Evolutionary conservation across 2,113 vertebrate genomes (phyloP).

Genomic region (Acrocephalus arundinaceus): DNA sequence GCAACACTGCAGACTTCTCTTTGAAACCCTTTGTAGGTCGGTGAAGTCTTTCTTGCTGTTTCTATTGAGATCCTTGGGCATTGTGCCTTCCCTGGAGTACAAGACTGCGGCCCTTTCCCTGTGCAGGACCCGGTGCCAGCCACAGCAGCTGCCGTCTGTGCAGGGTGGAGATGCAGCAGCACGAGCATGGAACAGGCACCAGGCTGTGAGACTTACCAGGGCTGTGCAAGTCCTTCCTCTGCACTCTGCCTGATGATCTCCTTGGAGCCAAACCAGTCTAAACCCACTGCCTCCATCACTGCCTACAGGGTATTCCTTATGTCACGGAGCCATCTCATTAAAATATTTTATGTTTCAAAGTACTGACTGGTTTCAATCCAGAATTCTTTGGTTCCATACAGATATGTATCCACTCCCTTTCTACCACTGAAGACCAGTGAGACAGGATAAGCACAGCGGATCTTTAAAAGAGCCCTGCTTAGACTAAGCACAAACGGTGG

Average conservation of each 20-base stretch:
- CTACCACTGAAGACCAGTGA: neutral
- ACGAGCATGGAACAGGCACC: fast-evolving
- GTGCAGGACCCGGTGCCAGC: neutral
- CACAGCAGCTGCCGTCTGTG: neutral
- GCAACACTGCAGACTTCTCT: neutral
- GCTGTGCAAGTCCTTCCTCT: neutral
- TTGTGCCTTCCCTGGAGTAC: neutral
- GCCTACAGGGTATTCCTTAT: neutral
- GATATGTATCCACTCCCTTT: neutral
- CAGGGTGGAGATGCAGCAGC: neutral
- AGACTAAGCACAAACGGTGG: neutral
- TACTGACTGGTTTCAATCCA: neutral
- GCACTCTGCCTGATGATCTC: neutral
- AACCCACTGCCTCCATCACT: neutral
- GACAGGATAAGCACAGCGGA: neutral
- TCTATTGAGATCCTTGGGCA: neutral
- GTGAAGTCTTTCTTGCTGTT: neutral
- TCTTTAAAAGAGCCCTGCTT: neutral
- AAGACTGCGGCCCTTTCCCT: neutral
- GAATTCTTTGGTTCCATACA: neutral
- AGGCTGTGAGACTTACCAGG: neutral
- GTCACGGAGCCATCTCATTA: neutral
- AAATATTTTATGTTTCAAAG: neutral
- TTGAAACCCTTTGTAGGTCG: neutral
- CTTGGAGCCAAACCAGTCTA: neutral